These are phyloP conservation scores for Amblyopsis rosae DNA, from an alignment of 2,113 vertebrate genomes.

Conservation along the genomic window DNA sequence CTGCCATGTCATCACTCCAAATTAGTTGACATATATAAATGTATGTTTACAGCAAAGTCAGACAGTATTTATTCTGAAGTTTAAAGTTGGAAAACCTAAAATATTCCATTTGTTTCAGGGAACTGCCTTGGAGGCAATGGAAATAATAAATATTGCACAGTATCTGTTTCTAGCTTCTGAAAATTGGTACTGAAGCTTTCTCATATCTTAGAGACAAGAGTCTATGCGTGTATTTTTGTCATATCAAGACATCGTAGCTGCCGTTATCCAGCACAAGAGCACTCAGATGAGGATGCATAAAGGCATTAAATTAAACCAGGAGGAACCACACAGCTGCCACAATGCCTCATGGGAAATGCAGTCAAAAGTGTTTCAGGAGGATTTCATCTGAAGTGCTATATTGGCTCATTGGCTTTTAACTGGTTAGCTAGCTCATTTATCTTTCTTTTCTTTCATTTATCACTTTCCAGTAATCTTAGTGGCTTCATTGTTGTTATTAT, in stretches of 20 bases:
- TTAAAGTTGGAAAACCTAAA: constrained; percentile 25
- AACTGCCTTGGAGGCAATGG: too few species aligned
- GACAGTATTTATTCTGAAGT: constrained; percentile 48
- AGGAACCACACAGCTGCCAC: constrained; percentile 70
- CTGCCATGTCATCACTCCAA: constrained; percentile 34
- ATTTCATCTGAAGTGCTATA: constrained; percentile 39
- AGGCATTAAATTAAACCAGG: constrained; percentile 76
- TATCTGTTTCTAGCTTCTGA: background rate
- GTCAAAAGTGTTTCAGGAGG: constrained; percentile 52
- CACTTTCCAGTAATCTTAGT: constrained; percentile 15
- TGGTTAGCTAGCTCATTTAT: constrained; percentile 55
- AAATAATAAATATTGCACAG: too few species aligned
- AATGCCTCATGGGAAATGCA: constrained; percentile 65
- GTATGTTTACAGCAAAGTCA: constrained; percentile 27
- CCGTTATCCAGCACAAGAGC: constrained; percentile 45
- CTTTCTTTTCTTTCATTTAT: constrained; percentile 8
- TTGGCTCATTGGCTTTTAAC: constrained; percentile 52
- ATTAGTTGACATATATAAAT: constrained; percentile 26
- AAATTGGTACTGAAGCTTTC: constrained; percentile 10
- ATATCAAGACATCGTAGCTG: constrained; percentile 5
- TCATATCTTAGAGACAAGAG: constrained; percentile 38
- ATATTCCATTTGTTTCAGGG: background rate
- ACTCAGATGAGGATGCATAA: constrained; percentile 61
- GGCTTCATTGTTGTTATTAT: background rate
- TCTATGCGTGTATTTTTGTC: constrained; percentile 28